A percentile compares a stretch with the other conserved stretches of the same genome.
phyloP scores from a whole-genome alignment of 2,113 vertebrate species.

The Pongo pygmaeus region DNA sequence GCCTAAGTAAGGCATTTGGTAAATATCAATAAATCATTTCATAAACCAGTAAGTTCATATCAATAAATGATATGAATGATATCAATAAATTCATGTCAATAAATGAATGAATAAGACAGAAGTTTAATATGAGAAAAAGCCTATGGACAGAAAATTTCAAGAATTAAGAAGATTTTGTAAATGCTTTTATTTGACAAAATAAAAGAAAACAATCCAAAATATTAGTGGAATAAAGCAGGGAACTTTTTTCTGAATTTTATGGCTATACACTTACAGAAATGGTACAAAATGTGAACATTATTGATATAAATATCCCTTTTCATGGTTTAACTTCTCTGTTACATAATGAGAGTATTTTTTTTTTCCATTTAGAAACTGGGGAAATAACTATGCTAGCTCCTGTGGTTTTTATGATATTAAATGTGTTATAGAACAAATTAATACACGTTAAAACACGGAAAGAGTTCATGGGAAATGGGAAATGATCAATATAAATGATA shows the following conservation, averaged over 20 bases:
- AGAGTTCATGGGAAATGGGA: no score
- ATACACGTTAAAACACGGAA: background rate
- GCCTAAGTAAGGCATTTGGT: no score
- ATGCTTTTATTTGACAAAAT: background rate
- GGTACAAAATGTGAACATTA: background rate
- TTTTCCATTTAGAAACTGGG: background rate
- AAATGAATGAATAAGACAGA: background rate
- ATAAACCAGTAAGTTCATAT: no score
- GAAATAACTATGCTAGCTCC: background rate
- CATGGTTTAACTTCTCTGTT: background rate
- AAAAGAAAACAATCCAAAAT: background rate
- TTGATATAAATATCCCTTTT: background rate
- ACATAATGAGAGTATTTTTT: background rate
- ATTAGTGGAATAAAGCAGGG: background rate
- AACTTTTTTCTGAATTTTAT: background rate
- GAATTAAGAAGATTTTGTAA: background rate
- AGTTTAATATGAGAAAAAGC: background rate
- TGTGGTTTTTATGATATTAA: background rate
- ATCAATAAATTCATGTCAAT: background rate
- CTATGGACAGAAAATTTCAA: background rate
- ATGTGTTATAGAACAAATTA: background rate
- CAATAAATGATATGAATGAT: no score
- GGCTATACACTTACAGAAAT: background rate
- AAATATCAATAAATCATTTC: no score
- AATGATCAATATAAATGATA: background rate